These are phyloP conservation scores for Sepiola atlantica DNA, from an alignment of 2,888 invertebrate genomes.

Conservation along the genomic window DNA sequence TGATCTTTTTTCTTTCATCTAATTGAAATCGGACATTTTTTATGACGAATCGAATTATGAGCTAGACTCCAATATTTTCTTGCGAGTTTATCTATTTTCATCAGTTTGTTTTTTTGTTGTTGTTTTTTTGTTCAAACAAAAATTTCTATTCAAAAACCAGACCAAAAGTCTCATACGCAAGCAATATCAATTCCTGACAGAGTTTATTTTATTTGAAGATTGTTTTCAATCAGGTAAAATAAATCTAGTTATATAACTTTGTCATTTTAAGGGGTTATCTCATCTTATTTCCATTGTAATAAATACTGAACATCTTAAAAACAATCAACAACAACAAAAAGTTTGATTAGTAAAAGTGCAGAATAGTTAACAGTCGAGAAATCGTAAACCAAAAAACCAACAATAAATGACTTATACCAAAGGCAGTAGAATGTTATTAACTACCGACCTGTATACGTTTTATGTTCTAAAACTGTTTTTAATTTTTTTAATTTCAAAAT, in stretches of 20 bases:
- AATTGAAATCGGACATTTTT: background rate
- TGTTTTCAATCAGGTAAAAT: background rate
- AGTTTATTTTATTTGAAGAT: background rate
- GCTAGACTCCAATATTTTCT: background rate
- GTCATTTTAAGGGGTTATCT: conserved; percentile 19
- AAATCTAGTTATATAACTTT: background rate
- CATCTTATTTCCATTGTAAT: conserved; percentile 6
- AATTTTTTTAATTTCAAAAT: too few relatives aligned
- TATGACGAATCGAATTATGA: conserved; percentile 2
- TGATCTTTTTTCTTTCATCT: background rate
- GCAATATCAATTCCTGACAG: conserved; percentile 8
- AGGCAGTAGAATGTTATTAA: too few relatives aligned
- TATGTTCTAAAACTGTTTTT: too few relatives aligned
- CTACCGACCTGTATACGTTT: too few relatives aligned
- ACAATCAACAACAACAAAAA: background rate
- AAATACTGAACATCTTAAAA: background rate
- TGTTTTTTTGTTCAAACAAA: background rate
- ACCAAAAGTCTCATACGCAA: background rate
- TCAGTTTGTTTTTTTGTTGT: background rate
- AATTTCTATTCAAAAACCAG: background rate
- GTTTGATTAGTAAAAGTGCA: too few relatives aligned
- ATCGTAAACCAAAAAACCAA: too few relatives aligned
- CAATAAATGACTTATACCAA: too few relatives aligned
- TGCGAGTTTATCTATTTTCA: background rate
- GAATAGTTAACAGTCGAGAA: too few relatives aligned